Percentiles rank a stretch among this genome's conserved stretches.
These are phyloP conservation scores for Leucania comma DNA, from an alignment of 2,888 invertebrate species.

Conservation along the genomic window DNA sequence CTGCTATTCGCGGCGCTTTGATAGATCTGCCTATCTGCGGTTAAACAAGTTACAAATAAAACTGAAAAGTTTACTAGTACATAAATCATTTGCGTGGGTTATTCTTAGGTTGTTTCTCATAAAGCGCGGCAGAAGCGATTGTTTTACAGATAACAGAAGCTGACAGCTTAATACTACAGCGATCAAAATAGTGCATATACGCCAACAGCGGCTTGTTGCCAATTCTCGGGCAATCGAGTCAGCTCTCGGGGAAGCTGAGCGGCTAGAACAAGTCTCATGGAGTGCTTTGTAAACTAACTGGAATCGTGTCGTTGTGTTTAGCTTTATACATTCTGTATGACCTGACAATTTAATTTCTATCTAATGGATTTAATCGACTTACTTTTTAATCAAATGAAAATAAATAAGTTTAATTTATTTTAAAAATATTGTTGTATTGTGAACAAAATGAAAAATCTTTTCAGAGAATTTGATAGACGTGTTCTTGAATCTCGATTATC, in stretches of 20 bases:
- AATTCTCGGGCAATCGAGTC: background rate
- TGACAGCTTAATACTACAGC: conserved; percentile 16
- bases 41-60: conserved; percentile 10
- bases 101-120: conserved; percentile 10
- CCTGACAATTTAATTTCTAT: background rate
- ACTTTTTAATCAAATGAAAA: too few relatives aligned
- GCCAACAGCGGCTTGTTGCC: conserved; percentile 17
- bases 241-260: background rate
- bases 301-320: too few relatives aligned
- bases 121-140: conserved; percentile 1
- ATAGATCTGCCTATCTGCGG: conserved; percentile 18
- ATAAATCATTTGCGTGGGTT: conserved; percentile 7
- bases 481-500: too few relatives aligned
- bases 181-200: conserved; percentile 27
- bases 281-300: background rate
- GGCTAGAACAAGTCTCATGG: background rate
- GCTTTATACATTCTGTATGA: background rate
- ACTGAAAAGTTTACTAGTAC: conserved; percentile 11
- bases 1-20: conserved; percentile 7
- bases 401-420: too few relatives aligned
- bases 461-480: too few relatives aligned
- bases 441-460: too few relatives aligned
- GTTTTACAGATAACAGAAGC: conserved; percentile 20
- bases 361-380: too few relatives aligned
- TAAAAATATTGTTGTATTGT: too few relatives aligned